Conservation (phyloP, 2,113 vertebrate species). For the Meleagris gallopavo region DNA sequence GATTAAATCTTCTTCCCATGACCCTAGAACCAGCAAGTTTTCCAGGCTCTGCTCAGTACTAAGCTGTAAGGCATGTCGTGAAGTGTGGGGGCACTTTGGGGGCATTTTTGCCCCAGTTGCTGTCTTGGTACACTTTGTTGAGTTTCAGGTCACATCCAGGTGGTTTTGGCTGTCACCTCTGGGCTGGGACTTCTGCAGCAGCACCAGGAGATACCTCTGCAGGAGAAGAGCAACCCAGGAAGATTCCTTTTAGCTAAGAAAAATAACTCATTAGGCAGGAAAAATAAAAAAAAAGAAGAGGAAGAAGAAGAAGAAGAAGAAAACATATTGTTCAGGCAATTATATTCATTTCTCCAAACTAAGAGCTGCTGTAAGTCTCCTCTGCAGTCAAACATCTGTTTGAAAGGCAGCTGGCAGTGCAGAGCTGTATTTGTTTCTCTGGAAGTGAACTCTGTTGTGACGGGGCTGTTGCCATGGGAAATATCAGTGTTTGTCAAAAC, state of each 20-base stretch:
- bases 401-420: background rate
- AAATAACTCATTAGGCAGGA: background rate
- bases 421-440: background rate
- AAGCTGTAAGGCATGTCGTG: background rate
- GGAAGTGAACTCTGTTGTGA: background rate
- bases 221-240: background rate
- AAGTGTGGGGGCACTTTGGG: background rate
- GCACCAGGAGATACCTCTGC: too few relatives aligned
- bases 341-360: background rate
- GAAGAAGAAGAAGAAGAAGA: background rate
- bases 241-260: background rate
- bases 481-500: constrained; percentile 11
- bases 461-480: constrained; percentile 2
- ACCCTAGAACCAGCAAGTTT: background rate
- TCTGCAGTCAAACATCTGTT: background rate
- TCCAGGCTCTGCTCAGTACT: background rate
- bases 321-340: background rate
- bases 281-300: too few relatives aligned
- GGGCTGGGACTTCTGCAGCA: background rate
- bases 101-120: background rate
- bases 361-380: background rate
- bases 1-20: background rate
- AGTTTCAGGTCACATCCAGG: background rate
- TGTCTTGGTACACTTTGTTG: background rate
- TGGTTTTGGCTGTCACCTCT: background rate